Conservation (phyloP, 2,797 vertebrate genomes). For the Novumbra hubbsi region DNA sequence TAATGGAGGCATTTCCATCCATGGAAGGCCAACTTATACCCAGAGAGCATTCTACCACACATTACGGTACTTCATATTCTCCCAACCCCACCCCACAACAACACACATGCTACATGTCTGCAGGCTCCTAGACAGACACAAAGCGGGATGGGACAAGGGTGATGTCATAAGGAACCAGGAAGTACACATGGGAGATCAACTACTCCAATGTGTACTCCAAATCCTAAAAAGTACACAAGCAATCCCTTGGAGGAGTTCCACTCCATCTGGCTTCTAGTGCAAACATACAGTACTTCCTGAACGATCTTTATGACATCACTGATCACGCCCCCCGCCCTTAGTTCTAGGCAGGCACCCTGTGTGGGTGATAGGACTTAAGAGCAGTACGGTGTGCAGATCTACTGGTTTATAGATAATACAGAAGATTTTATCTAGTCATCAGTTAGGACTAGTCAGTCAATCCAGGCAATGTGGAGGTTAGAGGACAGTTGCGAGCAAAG, state of each 20-base stretch:
- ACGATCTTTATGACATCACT: conserved; percentile 31
- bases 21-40: conserved; percentile 9
- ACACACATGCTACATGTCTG: conserved; percentile 83
- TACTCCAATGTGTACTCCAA: conserved; percentile 43
- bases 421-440: conserved; percentile 27
- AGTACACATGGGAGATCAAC: conserved; percentile 61
- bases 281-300: conserved; percentile 12
- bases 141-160: conserved; percentile 66
- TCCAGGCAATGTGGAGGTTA: conserved; percentile 2
- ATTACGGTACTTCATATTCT: not conserved
- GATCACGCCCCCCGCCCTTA: conserved; percentile 42
- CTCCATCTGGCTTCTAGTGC: conserved; percentile 1
- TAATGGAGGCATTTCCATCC: not conserved
- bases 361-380: conserved; percentile 43
- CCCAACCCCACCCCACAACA: conserved; percentile 40
- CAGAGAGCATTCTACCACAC: conserved; percentile 34
- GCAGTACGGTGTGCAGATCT: conserved; percentile 30
- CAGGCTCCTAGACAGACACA: conserved; percentile 75
- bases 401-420: conserved; percentile 24
- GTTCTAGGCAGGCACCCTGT: conserved; percentile 57
- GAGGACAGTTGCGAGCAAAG: not conserved
- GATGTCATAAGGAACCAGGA: conserved; percentile 61
- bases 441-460: conserved; percentile 23
- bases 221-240: not conserved
- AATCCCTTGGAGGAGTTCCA: conserved; percentile 16